These are phyloP conservation scores for Drosophila nr. perissopoda DNA, from an alignment of 2,888 invertebrate species.

Conservation along the genomic window DNA sequence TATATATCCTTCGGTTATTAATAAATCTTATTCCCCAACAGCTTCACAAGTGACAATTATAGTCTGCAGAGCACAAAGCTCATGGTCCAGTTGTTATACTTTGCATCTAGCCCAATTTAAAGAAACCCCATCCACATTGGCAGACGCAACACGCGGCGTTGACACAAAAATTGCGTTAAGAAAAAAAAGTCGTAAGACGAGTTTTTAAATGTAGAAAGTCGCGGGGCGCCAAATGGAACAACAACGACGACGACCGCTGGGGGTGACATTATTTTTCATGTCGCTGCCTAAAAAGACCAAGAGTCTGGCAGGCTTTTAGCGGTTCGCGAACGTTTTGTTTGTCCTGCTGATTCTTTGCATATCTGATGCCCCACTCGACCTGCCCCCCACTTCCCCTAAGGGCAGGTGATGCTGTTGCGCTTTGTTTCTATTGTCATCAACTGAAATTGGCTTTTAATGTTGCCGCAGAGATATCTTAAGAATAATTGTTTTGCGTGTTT, in stretches of 20 bases:
- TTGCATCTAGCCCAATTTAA: slow-evolving; percentile 1
- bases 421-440: slow-evolving; percentile 83
- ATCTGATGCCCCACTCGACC: slow-evolving; percentile 57
- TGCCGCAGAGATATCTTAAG: slow-evolving; percentile 85
- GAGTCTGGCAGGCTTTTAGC: slow-evolving; percentile 46
- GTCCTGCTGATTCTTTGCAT: slow-evolving; percentile 79
- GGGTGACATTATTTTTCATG: slow-evolving; percentile 83
- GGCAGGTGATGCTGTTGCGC: slow-evolving; percentile 70
- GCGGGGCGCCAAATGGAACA: slow-evolving; percentile 19
- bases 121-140: slow-evolving; percentile 10
- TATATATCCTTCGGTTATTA: background rate
- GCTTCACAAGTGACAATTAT: background rate
- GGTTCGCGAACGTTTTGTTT: slow-evolving; percentile 66
- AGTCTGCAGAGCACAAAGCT: background rate
- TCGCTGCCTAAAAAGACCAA: slow-evolving; percentile 68
- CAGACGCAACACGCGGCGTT: slow-evolving; percentile 59
- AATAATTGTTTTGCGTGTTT: slow-evolving; percentile 85
- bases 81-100: background rate
- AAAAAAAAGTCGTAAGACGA: slow-evolving; percentile 42
- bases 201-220: slow-evolving; percentile 42
- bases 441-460: slow-evolving; percentile 85
- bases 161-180: slow-evolving; percentile 64
- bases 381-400: slow-evolving; percentile 38
- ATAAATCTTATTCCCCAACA: background rate
- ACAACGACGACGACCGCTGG: slow-evolving; percentile 56